Evolutionary conservation across 2,113 vertebrate genomes (phyloP), one percentile per base, ranked within the genome.

Genomic region (Alosa alosa): DNA sequence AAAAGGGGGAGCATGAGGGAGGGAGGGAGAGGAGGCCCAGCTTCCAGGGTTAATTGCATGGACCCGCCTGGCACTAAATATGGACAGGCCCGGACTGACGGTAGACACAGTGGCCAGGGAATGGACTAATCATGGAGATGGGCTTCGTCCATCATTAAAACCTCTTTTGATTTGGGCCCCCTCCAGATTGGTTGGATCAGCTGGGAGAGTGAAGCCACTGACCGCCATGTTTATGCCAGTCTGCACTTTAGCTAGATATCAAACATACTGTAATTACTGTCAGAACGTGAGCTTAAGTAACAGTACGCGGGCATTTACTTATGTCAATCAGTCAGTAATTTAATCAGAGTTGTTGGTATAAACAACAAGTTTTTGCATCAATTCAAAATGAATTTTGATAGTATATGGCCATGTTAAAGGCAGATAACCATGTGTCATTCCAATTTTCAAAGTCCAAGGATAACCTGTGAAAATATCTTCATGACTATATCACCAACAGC

Each of bases 61-160:
- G 90, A 92, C 92, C 92, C 88, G 84, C 52, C 84, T 49, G 41
- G 90, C 92, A 94, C 91, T 94, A 94, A 94, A 95, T 93, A 93
- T 93, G 87, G 90, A 91, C 84, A 78, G 72, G 86, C 89, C 91
- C 91, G 90, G 92, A 92, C 90, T 88, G 92, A 91, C 90, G 91
- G 88, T 8, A 36, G 11, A 91, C 88, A 88, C 88, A 89, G 86
- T 92, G 91, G 92, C 91, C 91, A 93, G 93, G 92, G 91, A 91
- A 92, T 90, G 87, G 88, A 90, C 90, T 91, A 93, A 93, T 95
- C 91, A 93, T 87, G 81, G 64, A 88, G 72, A 78, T 78, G 72
- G 87, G 93, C 93, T 92, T 93, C 91, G 86, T 90, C 84, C 84
- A 86, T 93, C 93, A 91, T 90, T 90, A 91, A 91, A 91, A 18